Percentiles rank a stretch among this genome's conserved stretches.
Evolutionary conservation across 2,797 vertebrate species (phyloP).

Genomic region (Anguilla obscura): DNA sequence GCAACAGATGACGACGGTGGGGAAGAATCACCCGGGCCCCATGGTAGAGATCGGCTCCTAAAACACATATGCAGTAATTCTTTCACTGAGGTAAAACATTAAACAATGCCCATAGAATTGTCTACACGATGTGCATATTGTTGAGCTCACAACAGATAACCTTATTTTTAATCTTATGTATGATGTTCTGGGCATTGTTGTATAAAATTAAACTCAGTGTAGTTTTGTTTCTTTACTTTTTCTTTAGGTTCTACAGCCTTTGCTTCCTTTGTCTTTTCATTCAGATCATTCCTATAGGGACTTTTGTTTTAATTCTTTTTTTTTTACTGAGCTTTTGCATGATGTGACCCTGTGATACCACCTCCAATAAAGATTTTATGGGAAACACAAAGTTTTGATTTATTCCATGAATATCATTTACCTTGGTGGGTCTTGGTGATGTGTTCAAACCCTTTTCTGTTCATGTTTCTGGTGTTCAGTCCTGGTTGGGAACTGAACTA

Average conservation of each 20-base stretch:
- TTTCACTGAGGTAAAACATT: constrained; percentile 46
- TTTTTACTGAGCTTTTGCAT: constrained; percentile 56
- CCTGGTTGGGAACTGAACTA: neutral
- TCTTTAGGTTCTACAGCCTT: constrained; percentile 23
- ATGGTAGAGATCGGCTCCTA: constrained; percentile 28
- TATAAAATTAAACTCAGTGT: constrained; percentile 9
- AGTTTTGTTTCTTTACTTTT: constrained; percentile 28
- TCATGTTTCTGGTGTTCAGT: neutral
- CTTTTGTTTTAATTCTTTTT: constrained; percentile 30
- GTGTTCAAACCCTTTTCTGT: neutral
- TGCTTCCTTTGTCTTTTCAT: constrained; percentile 38
- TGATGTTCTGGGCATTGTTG: constrained; percentile 40
- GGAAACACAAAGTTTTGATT: constrained; percentile 48
- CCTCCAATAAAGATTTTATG: constrained; percentile 67
- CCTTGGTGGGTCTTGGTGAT: neutral
- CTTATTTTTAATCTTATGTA: constrained; percentile 38
- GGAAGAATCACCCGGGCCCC: constrained; percentile 26
- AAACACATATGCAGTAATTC: constrained; percentile 58
- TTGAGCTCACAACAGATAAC: constrained; percentile 31
- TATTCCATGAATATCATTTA: neutral
- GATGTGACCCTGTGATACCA: constrained; percentile 54
- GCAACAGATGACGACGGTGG: constrained; percentile 9
- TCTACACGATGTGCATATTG: constrained; percentile 54
- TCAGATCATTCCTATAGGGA: constrained; percentile 48
- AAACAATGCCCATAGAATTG: constrained; percentile 51